Evolutionary conservation across 2,113 vertebrate species (phyloP).

Genomic region (Peromyscus leucopus): DNA sequence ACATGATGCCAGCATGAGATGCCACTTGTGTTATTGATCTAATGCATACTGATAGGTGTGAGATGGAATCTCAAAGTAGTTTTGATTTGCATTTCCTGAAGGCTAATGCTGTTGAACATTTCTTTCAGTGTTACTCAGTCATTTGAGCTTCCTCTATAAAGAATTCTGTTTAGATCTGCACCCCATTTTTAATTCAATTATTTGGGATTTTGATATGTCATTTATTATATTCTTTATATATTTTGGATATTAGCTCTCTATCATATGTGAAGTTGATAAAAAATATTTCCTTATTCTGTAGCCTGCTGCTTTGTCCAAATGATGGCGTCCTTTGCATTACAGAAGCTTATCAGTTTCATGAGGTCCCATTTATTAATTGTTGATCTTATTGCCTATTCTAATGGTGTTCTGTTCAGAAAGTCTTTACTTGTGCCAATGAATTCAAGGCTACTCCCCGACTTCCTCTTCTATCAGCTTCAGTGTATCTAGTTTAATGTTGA

Average conservation of each 20-base stretch:
- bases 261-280: not conserved
- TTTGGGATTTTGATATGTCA: not conserved
- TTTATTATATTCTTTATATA: not conserved
- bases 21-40: not conserved
- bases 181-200: not conserved
- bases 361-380: not conserved
- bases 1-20: not conserved
- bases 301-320: not conserved
- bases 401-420: no score
- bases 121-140: not conserved
- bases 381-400: not conserved
- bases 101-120: not conserved
- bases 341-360: not conserved
- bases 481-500: not conserved
- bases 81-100: not conserved
- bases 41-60: not conserved
- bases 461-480: not conserved
- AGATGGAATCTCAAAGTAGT: not conserved
- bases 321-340: not conserved
- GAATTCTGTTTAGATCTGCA: not conserved
- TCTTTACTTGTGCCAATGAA: not conserved
- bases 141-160: not conserved
- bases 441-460: not conserved
- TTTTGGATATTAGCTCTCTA: not conserved
- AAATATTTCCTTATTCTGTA: not conserved